Evolutionary conservation across 2,797 vertebrate genomes (phyloP), one percentile per base, ranked within the genome.

Genomic region (Clarias platycephalus): DNA sequence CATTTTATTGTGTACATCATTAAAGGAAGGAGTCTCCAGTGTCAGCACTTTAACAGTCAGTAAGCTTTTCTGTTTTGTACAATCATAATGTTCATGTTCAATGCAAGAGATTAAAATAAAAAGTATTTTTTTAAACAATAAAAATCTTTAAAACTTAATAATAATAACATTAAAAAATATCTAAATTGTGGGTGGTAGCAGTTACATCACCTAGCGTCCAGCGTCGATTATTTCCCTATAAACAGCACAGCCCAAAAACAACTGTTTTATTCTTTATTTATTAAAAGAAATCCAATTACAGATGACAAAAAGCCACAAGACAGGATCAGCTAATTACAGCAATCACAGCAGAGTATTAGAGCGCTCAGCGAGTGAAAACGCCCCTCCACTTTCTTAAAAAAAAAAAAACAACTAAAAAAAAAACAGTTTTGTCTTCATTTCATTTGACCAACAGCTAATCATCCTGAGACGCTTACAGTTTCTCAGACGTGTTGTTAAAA

Each of bases 391-490:
- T 28, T 20, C 37, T 26, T 13, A 10, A 10, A 1, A 79, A 20
- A 49, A 66, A 26, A 63, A 63, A 2, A 44, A 49, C 44, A 49
- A 49, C 44, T 12, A 13, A 49, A 13, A n/a, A n/a, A 24, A 8
- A 37, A 24, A 16, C 0, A 4, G 10, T 78, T 53, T 53, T 67
- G n/a, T 37, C 80, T 81, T 68, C 22, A 12, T 71, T 71, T 72
- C 64, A 58, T 81, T 68, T 57, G 49, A 68, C 80, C 64, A 81
- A 68, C 49, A 57, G 16, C 26, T 10, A 81, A 60, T 70, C 53
- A 58, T 72, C 49, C 49, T 40, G 66, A 40, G 79, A 81, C 28
- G 22, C 78, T 12, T 2, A 5, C 55, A 1, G 10, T 78, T 60
- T 40, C 44, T 22, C 24, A 5, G 79, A 66, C 6, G 40, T 24